phyloP scores from a whole-genome alignment of 2,888 invertebrate genomes.

The Ormyrus labotus region DNA sequence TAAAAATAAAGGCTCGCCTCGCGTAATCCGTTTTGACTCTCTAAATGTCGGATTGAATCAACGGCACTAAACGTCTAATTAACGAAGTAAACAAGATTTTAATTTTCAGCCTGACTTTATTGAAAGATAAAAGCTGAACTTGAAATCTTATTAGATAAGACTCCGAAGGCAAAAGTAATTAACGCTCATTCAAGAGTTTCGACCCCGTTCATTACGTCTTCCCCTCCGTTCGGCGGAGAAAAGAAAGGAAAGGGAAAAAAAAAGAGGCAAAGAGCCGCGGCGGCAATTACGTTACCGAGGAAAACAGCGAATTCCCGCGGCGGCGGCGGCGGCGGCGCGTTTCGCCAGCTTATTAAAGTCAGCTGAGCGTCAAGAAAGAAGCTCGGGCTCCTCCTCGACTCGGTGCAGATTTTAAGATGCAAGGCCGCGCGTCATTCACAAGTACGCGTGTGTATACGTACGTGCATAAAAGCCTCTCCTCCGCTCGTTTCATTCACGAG shows the following conservation, averaged over 20 bases:
- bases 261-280: not conserved
- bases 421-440: constrained; percentile 61
- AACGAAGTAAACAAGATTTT: no score
- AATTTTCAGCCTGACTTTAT: no score
- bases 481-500: constrained; percentile 65
- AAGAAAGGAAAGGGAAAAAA: not conserved
- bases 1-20: no score
- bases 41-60: no score
- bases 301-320: not conserved
- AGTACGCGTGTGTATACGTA: not conserved
- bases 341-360: constrained; percentile 44
- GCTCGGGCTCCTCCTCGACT: constrained; percentile 24
- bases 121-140: no score
- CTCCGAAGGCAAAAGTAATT: not conserved
- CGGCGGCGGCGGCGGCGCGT: not conserved
- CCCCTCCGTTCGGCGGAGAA: not conserved
- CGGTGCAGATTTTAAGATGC: constrained; percentile 63
- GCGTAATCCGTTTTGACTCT: no score
- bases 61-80: no score
- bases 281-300: constrained; percentile 9
- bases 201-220: no score
- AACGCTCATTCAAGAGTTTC: not conserved
- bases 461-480: not conserved
- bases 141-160: no score
- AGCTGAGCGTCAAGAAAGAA: constrained; percentile 31